phyloP scores from a whole-genome alignment of 2,888 invertebrate species.

The Sarcophaga carnaria region DNA sequence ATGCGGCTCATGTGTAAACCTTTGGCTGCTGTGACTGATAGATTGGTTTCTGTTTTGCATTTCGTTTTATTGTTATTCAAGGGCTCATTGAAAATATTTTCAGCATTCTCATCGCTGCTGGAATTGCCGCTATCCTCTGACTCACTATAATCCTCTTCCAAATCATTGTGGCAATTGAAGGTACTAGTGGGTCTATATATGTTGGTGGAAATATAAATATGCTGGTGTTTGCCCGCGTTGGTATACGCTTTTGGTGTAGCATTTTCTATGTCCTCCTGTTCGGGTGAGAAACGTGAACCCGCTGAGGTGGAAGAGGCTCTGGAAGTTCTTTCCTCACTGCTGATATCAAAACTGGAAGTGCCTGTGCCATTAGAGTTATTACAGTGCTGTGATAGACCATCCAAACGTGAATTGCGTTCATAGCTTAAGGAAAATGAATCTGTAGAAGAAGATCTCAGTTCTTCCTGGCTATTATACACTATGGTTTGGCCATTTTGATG shows the following conservation, averaged over 20 bases:
- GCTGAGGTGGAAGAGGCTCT: conserved; percentile 73
- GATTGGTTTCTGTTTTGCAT: conserved; percentile 55
- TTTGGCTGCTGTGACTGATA: conserved; percentile 70
- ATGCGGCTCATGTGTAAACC: conserved; percentile 79
- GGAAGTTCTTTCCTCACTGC: conserved; percentile 76
- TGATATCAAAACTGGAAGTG: conserved; percentile 78
- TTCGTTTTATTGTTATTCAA: conserved; percentile 8
- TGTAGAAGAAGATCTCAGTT: conserved; percentile 81
- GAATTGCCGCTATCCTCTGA: conserved; percentile 68
- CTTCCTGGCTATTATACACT: conserved; percentile 82
- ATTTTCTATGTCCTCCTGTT: conserved; percentile 62
- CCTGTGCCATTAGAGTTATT: conserved; percentile 63
- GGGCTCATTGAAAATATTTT: conserved; percentile 53
- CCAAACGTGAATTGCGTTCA: conserved; percentile 76
- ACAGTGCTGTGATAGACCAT: conserved; percentile 54
- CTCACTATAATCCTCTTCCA: conserved; percentile 62
- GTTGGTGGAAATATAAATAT: conserved; percentile 59
- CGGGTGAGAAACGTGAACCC: conserved; percentile 74
- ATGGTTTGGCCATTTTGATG: conserved; percentile 61
- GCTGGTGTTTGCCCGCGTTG: conserved; percentile 34
- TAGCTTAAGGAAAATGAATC: conserved; percentile 80
- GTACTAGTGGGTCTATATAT: conserved; percentile 57
- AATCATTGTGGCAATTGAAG: conserved; percentile 73
- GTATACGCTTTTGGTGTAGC: conserved; percentile 3
- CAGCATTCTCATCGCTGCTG: conserved; percentile 71